These are phyloP conservation scores for Choloepus hoffmanni DNA, from an alignment of 2,113 vertebrate genomes.

Conservation along the genomic window DNA sequence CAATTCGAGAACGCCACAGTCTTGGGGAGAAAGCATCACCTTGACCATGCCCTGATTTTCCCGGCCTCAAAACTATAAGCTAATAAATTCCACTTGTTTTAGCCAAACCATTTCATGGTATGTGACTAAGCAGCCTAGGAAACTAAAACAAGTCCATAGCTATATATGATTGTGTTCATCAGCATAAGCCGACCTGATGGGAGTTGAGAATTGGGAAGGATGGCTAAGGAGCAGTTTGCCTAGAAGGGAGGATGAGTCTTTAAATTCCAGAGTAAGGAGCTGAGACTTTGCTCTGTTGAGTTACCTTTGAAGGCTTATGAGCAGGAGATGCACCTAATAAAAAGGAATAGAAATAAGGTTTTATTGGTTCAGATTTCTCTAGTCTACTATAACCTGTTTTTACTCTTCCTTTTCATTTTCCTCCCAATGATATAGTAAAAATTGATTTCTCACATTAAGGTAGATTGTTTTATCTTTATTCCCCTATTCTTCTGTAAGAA, in stretches of 20 bases:
- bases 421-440: not conserved
- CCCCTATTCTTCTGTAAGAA: not conserved
- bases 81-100: too few relatives aligned
- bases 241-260: slow-evolving; percentile 5
- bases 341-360: slow-evolving; percentile 45
- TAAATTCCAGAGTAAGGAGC: not conserved
- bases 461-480: slow-evolving; percentile 17
- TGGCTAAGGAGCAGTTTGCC: not conserved
- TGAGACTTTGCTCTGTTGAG: not conserved
- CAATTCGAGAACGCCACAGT: too few relatives aligned
- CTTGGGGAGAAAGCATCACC: too few relatives aligned
- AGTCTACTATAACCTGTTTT: slow-evolving; percentile 7
- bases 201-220: not conserved
- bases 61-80: too few relatives aligned
- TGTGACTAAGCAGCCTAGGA: too few relatives aligned
- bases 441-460: slow-evolving; percentile 39
- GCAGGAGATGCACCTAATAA: slow-evolving; percentile 31
- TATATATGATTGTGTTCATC: not conserved
- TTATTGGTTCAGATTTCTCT: slow-evolving; percentile 26
- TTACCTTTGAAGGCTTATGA: slow-evolving; percentile 30
- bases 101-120: too few relatives aligned
- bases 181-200: not conserved
- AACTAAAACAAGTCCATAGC: too few relatives aligned
- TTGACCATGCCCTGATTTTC: too few relatives aligned
- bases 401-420: slow-evolving; percentile 16